Conservation (phyloP, 2,113 vertebrate genomes). For the Mixornis gularis region DNA sequence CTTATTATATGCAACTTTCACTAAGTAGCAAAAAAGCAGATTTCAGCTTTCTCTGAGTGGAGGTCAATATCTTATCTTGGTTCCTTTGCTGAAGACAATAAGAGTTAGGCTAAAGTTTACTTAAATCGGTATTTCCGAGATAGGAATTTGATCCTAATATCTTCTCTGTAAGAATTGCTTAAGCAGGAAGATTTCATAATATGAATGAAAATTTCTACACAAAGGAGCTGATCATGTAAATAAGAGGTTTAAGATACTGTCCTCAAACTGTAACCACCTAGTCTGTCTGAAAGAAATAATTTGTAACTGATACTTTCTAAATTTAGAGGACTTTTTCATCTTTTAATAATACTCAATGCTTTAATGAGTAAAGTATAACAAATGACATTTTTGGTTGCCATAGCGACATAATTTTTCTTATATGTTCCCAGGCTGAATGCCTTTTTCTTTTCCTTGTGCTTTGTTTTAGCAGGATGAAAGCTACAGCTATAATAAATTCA, state of each 20-base stretch:
- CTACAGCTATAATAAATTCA: conserved; percentile 10
- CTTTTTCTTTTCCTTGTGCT: conserved; percentile 11
- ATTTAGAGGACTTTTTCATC: background rate
- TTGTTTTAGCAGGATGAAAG: conserved; percentile 55
- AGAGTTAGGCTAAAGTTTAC: background rate
- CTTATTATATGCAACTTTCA: background rate
- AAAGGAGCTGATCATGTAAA: background rate
- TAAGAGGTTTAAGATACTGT: background rate
- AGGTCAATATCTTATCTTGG: background rate
- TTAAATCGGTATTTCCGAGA: background rate
- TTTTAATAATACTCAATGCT: background rate
- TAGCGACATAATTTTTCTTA: conserved; percentile 40
- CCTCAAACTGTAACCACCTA: background rate
- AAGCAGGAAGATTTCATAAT: background rate
- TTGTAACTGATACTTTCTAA: background rate
- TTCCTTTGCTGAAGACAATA: background rate
- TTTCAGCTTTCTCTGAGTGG: background rate
- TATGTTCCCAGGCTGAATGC: background rate
- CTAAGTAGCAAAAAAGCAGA: background rate
- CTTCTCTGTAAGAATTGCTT: background rate
- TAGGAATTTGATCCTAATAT: background rate
- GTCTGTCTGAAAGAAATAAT: background rate
- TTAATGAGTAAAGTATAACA: conserved; percentile 50
- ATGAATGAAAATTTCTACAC: background rate
- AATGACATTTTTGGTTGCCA: conserved; percentile 53